Base-by-base conservation (phyloP, 64 coral and sea anemone genomes). In the Dendrophyllia cribrosa region DNA sequence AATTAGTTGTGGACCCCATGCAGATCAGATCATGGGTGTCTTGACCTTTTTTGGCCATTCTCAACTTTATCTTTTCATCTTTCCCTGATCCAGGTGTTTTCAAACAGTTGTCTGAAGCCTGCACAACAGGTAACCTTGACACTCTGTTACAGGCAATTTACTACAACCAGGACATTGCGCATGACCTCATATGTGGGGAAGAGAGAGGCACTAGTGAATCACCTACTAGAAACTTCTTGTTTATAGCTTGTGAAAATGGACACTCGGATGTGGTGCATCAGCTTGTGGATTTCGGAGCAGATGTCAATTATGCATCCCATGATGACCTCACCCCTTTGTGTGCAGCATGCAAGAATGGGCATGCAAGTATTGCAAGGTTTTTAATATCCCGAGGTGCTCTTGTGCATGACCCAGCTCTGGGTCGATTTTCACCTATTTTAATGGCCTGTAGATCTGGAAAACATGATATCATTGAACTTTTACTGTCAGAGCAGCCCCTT, bases 71-170 rank as follows among this genome's bases (percentile, higher is more conserved):
- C 5, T 17, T 60, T 88, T 93, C 86, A 13, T 34, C 34, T 34
- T 34, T 34, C 34, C 34, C 85, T 23, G 51, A 61, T 62, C 15
- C 89, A 97, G 95, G 92, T 56, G 72, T 97, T 46, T 51, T 76
- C 23, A 91, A 91, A 91, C 83, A 91, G 59, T 52, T 97, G 22
- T 51, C 66, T 49, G 76, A 99, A 9, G 88, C 88, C 58, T 99
- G 97, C 85, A 91, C 23, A 8, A 91, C 87, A 64, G 97, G 97
- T n/a, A 92, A 96, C 52, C 82, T 99, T 53, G 70, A 96, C 83
- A 84, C 87, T 50, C 84, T 99, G 10, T 56, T 99, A 1, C 86
- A 93, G 48, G 91, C 93, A 59, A 64, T 94, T 45, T 99, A 99
- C 62, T 70, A 94, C 51, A 65, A 96, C 51, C 91, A 70, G 59